phyloP scores from a whole-genome alignment of 2,888 invertebrate species.

The Teinopalpus imperialis region DNA sequence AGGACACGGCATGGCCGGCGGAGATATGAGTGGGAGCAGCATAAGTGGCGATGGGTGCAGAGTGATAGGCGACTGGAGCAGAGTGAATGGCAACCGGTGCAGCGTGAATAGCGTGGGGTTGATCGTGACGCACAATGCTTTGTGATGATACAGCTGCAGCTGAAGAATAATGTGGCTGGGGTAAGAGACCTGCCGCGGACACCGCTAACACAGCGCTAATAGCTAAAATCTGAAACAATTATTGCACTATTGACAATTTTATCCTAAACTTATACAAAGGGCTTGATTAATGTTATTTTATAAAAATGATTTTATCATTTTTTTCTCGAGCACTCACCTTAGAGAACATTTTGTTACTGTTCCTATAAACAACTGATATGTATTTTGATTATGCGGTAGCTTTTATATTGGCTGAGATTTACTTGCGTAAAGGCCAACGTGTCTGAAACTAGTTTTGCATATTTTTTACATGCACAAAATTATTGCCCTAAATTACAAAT shows the following conservation, averaged over 20 bases:
- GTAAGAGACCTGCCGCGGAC: conserved; percentile 45
- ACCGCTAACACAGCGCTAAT: conserved; percentile 54
- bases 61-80: conserved; percentile 34
- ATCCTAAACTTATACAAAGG: not conserved
- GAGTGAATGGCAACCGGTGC: conserved; percentile 43
- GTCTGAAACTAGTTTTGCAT: no score
- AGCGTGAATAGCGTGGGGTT: conserved; percentile 31
- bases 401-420: no score
- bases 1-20: conserved; percentile 22
- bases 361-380: not conserved
- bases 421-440: no score
- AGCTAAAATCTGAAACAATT: conserved; percentile 44
- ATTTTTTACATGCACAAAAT: no score
- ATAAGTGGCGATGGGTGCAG: conserved; percentile 17
- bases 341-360: conserved; percentile 2
- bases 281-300: not conserved
- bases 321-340: conserved; percentile 3
- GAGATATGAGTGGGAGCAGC: conserved; percentile 16
- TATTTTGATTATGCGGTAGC: no score
- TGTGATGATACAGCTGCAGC: conserved; percentile 4
- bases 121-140: conserved; percentile 3
- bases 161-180: conserved; percentile 4
- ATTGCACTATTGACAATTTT: not conserved
- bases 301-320: no score
- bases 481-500: no score